Base-by-base conservation (phyloP, 2,113 vertebrate species). In the Carlito syrichta region DNA sequence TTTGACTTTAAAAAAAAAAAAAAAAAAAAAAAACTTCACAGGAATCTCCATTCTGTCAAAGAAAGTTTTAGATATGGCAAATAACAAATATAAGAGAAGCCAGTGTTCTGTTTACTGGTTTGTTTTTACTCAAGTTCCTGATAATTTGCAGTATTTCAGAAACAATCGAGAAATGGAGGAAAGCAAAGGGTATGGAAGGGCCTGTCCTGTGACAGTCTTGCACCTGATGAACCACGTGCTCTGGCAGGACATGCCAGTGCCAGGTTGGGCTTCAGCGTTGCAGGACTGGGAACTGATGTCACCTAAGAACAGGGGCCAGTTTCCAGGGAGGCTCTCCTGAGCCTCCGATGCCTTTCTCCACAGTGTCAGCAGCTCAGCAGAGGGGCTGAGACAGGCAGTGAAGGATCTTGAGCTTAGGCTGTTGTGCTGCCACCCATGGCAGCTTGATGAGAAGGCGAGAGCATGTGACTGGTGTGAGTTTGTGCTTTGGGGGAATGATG, bases 391-490 rank as follows among this genome's bases (percentile, higher is more conserved):
- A 35, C 11, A 0, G 50, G 74, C 17, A 2, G 6, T 3, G 5
- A 56, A 3, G 81, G 54, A 27, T 14, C 52, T 4, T 3, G 25
- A 30, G 6, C 13, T 1, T 3, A 1, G 6, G 25, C 27, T 12
- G 27, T 0, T 8, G 48, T 6, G 19, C 20, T 8, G 17, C n/a
- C 1, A 17, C 32, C 7, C 1, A 2, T 25, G 2, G 3, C 17
- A 19, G 19, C 0, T 0, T 22, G 4, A 0, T 0, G 25, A 2
- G 14, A 45, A 7, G 8, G 40, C 3, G n/a, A 11, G 50, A 9
- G 3, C 35, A 8, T 0, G 12, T 14, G 35, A 38, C 68, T 0
- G 1, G 1, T 8, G 1, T 7, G 6, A n/a, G n/a, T n/a, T n/a
- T n/a, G 40, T 8, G 58, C 0, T 0, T 56, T 25, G 1, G 14